Evolutionary conservation across 2,113 vertebrate genomes (phyloP).

Genomic region (Meriones unguiculatus): DNA sequence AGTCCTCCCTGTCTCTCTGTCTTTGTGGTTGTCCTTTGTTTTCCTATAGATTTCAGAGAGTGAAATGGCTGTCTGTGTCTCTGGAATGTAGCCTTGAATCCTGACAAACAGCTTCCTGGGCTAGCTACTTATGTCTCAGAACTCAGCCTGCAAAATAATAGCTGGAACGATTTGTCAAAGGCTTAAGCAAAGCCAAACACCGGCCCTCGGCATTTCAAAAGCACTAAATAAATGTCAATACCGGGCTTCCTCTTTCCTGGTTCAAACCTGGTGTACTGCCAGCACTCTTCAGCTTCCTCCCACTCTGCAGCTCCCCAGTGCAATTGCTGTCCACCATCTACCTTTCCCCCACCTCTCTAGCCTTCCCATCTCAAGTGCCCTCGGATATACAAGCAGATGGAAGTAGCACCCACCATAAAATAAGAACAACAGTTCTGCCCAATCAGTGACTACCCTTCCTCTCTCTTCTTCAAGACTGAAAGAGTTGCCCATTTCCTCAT

Average conservation of each 20-base stretch:
- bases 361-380: not conserved
- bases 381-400: not conserved
- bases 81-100: not conserved
- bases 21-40: not conserved
- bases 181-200: conserved; percentile 21
- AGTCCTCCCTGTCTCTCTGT: not conserved
- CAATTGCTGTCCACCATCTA: not conserved
- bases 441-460: not conserved
- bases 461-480: not conserved
- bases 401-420: conserved; percentile 8
- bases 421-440: not conserved
- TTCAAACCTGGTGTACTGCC: conserved; percentile 40
- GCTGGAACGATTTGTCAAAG: conserved; percentile 32
- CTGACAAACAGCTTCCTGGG: not conserved
- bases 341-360: not conserved
- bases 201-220: conserved; percentile 11
- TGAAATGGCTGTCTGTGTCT: not conserved
- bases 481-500: not conserved
- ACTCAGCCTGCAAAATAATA: not conserved
- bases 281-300: not conserved
- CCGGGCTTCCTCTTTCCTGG: conserved; percentile 14
- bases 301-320: not conserved
- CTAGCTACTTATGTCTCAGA: conserved; percentile 19
- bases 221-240: conserved; percentile 47
- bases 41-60: not conserved